phyloP scores from a whole-genome alignment of 2,797 vertebrate genomes.

The Poecilia velifera region DNA sequence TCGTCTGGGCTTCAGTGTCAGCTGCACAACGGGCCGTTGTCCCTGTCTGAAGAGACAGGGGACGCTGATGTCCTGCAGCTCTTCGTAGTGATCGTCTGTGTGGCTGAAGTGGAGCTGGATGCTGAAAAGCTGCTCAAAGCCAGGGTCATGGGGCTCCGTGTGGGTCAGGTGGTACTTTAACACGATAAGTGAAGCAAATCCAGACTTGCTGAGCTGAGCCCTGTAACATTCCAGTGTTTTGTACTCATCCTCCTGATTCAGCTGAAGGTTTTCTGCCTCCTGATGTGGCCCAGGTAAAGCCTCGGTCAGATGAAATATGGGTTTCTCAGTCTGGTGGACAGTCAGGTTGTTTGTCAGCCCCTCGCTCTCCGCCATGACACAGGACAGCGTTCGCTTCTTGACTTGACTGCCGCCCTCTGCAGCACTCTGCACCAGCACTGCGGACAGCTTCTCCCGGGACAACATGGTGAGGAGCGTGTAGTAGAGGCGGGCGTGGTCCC shows the following conservation, averaged over 20 bases:
- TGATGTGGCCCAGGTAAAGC: not conserved
- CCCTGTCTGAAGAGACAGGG: slow-evolving; percentile 79
- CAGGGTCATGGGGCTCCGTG: slow-evolving; percentile 5
- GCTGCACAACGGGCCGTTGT: slow-evolving; percentile 62
- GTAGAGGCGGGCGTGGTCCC: slow-evolving; percentile 88
- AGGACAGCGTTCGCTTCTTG: slow-evolving; percentile 71
- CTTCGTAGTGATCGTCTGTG: slow-evolving; percentile 75
- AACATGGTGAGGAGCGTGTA: slow-evolving; percentile 86
- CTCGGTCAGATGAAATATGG: slow-evolving; percentile 71
- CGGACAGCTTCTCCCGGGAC: slow-evolving; percentile 82
- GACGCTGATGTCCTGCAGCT: slow-evolving; percentile 78
- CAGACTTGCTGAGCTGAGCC: slow-evolving; percentile 63
- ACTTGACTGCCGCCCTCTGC: slow-evolving; percentile 72
- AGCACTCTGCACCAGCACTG: slow-evolving; percentile 68
- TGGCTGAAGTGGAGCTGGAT: slow-evolving; percentile 84
- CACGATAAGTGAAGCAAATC: slow-evolving; percentile 68
- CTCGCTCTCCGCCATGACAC: slow-evolving; percentile 86
- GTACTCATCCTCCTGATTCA: not conserved
- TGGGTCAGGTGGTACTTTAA: slow-evolving; percentile 75
- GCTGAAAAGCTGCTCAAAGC: slow-evolving; percentile 80
- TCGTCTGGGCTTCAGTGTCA: slow-evolving; percentile 78
- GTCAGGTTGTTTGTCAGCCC: slow-evolving; percentile 80
- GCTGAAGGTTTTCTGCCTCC: not conserved
- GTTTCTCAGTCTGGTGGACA: slow-evolving; percentile 68
- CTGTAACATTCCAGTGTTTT: slow-evolving; percentile 66